Evolutionary conservation across 1,140 invertebrate genomes (phyloP).

Genomic region (Melipona quadrifasciata): DNA sequence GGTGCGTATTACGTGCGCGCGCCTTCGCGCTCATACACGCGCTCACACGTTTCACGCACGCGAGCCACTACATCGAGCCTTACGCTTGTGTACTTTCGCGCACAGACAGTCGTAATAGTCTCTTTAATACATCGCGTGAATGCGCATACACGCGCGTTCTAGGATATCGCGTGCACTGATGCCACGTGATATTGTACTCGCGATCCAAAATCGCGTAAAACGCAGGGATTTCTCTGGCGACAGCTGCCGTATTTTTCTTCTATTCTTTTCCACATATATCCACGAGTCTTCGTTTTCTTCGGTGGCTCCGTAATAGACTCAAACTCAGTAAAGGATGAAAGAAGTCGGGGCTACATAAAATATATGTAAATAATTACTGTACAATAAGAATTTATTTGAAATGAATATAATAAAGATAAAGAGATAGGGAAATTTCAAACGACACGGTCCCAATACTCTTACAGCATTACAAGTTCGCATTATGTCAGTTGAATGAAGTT

Average conservation of each 20-base stretch:
- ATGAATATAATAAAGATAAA: not conserved
- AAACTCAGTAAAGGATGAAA: not conserved
- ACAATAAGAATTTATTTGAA: not conserved
- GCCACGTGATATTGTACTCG: conserved; percentile 5
- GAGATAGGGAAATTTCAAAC: not conserved
- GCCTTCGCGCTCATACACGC: conserved; percentile 4
- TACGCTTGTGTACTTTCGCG: not conserved
- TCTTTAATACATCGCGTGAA: not conserved
- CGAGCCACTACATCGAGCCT: not conserved
- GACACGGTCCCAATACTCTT: not conserved
- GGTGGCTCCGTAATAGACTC: no score
- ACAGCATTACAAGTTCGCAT: not conserved
- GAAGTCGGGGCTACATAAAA: not conserved
- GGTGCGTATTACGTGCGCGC: conserved; percentile 54
- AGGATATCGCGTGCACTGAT: conserved; percentile 11
- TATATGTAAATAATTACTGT: not conserved
- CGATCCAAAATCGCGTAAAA: not conserved
- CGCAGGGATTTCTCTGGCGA: not conserved
- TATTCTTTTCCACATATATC: no score
- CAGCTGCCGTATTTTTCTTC: not conserved
- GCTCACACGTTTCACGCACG: conserved; percentile 45
- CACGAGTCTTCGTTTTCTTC: not conserved
- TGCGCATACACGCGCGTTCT: not conserved
- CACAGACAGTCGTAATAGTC: not conserved
- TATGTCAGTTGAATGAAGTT: conserved; percentile 30